phyloP scores from a whole-genome alignment of 2,888 invertebrate species.

The Lepeophtheirus nordmannii region DNA sequence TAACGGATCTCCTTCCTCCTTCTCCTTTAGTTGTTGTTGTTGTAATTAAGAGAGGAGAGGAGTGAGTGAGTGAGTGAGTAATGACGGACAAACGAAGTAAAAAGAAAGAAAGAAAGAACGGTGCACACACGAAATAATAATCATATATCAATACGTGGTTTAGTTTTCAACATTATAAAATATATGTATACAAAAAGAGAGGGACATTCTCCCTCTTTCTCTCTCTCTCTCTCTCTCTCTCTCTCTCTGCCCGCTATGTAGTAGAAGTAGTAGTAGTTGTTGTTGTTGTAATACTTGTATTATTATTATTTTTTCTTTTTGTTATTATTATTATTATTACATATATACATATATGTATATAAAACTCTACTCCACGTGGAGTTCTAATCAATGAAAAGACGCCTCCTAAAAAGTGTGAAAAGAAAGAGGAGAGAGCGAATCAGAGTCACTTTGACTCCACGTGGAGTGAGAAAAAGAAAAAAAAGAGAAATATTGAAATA shows the following conservation, averaged over 20 bases:
- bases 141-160: constrained; percentile 6
- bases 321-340: too few species aligned
- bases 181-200: too few species aligned
- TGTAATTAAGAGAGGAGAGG: background rate
- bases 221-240: too few species aligned
- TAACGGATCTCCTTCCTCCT: too few species aligned
- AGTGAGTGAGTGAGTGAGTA: background rate
- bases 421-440: background rate
- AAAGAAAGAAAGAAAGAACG: background rate
- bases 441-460: background rate
- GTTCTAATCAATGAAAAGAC: background rate
- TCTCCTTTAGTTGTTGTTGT: too few species aligned
- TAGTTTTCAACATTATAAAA: constrained; percentile 5
- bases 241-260: too few species aligned
- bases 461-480: background rate
- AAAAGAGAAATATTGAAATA: background rate
- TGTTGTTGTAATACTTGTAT: too few species aligned
- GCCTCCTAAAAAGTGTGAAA: background rate
- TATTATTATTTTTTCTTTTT: too few species aligned
- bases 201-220: background rate
- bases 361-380: constrained; percentile 3
- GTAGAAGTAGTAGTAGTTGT: too few species aligned
- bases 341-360: too few species aligned
- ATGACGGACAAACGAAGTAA: background rate
- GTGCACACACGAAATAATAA: background rate